These are phyloP conservation scores for Halesus radiatus DNA, from an alignment of 1,140 invertebrate genomes.

Conservation along the genomic window DNA sequence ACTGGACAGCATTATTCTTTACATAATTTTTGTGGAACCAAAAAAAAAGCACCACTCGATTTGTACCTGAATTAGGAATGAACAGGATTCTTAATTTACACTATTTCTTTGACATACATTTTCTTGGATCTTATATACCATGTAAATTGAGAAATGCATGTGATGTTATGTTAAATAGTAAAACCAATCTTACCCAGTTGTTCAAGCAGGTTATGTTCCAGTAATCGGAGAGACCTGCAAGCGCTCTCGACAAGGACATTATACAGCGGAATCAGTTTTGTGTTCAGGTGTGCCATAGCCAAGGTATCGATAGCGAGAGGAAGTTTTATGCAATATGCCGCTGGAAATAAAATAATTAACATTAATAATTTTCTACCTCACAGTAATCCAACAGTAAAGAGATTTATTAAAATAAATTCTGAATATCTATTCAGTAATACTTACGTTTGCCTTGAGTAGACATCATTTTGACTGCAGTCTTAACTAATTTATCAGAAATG, in stretches of 20 bases:
- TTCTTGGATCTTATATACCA: too few relatives aligned
- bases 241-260: conserved; percentile 81
- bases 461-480: conserved; percentile 70
- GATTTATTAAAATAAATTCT: too few relatives aligned
- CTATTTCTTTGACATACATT: too few relatives aligned
- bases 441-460: conserved; percentile 69
- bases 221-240: conserved; percentile 76
- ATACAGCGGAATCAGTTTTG: conserved; percentile 76
- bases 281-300: conserved; percentile 77
- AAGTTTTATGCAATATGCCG: conserved; percentile 71
- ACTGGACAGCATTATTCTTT: too few relatives aligned
- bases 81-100: too few relatives aligned
- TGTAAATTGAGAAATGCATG: too few relatives aligned
- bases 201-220: conserved; percentile 73
- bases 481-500: conserved; percentile 66
- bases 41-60: too few relatives aligned
- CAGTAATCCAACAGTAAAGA: too few relatives aligned
- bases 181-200: conserved; percentile 68
- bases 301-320: conserved; percentile 78
- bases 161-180: too few relatives aligned
- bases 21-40: too few relatives aligned
- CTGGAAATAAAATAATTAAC: conserved; percentile 59
- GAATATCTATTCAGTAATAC: not conserved
- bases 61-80: too few relatives aligned
- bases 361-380: too few relatives aligned